Evolutionary conservation across 2,113 vertebrate species (phyloP).

Genomic region (Cavia aperea): DNA sequence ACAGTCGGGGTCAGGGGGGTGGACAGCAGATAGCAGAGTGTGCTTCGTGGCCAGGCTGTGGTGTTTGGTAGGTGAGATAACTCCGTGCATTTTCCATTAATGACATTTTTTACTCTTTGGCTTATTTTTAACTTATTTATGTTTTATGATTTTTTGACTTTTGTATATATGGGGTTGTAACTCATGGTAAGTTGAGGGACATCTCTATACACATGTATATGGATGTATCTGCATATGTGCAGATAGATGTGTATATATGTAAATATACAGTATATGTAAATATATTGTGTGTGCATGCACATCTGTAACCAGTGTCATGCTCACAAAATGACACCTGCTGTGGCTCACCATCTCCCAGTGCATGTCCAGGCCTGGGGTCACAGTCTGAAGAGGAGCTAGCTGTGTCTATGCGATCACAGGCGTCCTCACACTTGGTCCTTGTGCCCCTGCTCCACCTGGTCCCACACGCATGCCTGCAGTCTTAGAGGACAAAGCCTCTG

Average conservation of each 20-base stretch:
- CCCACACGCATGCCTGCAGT: rapidly evolving
- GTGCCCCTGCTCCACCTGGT: background rate
- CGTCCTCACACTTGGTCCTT: rapidly evolving
- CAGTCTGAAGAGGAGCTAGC: background rate
- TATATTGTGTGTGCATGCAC: background rate
- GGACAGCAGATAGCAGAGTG: too few species aligned
- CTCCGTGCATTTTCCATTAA: background rate
- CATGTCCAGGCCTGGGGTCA: background rate
- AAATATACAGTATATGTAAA: background rate
- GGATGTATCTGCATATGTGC: background rate
- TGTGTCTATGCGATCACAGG: too few species aligned
- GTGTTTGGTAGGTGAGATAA: background rate
- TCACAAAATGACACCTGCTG: background rate
- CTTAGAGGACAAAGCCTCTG: background rate
- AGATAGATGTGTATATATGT: rapidly evolving
- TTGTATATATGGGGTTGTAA: background rate
- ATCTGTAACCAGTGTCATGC: background rate
- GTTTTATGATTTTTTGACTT: background rate
- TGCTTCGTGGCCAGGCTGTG: background rate
- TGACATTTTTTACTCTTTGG: background rate
- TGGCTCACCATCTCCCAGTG: rapidly evolving
- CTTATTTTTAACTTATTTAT: background rate
- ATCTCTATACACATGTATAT: background rate
- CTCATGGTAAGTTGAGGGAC: background rate
- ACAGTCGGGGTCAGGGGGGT: too few species aligned